Base-by-base conservation (phyloP, 2,797 vertebrate genomes). In the Lophius americanus region DNA sequence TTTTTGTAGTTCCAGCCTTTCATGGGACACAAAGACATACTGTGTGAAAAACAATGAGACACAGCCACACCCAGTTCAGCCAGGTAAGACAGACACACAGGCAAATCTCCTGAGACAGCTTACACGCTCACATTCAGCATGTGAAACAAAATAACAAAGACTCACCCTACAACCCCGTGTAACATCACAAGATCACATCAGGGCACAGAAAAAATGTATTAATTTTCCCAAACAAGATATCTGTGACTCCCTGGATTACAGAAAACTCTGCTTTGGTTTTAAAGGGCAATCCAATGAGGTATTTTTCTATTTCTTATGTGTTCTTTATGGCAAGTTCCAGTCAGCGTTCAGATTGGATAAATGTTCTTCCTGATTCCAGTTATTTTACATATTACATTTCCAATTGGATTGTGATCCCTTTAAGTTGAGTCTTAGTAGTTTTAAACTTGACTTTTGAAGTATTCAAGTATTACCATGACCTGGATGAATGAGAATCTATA, bases 171-270 rank as follows among this genome's bases (percentile, higher is more conserved):
- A 54, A 46, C 80, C 76, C 83, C 57, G 39, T 79, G 91, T 85
- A 93, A 93, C 92, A 88, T 85, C 84, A 90, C 84, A 79, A 90
- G 90, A 90, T 89, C 83, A 64, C 86, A 78, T 91, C 92, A 70
- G 78, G 71, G 64, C 73, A 41, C 66, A 76, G 75, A 90, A 85
- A 84, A 88, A 84, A 82, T 67, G 73, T 82, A 80, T 89, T 49
- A 38, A 60, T 81, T 89, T 88, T 81, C 86, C 79, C 32, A 59
- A 81, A 87, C 80, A 85, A 84, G 83, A 59, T 42, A 68, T 79
- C 81, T 75, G 50, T 46, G 64, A 79, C 65, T 38, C 64, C 46
- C 58, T 43, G 68, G 68, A 70, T 76, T 70, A 73, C 53, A 69
- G 50, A 50, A 49, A 52, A 51, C 41, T 66, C 32, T 3, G 9